Conservation (phyloP, 2,888 invertebrate genomes). For the Platycnemis pennipes region DNA sequence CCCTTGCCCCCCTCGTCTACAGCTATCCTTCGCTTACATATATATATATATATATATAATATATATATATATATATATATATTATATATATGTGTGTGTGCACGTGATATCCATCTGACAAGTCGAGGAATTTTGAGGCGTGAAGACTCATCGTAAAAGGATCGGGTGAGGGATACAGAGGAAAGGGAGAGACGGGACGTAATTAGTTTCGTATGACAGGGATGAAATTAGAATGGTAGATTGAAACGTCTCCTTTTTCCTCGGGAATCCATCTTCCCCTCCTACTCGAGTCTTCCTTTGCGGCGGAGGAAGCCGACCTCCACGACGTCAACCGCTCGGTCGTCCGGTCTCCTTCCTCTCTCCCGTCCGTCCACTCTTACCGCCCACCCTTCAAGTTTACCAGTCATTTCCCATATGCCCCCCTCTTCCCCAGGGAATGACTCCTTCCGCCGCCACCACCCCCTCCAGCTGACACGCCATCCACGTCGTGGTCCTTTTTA, state of each 20-base stretch:
- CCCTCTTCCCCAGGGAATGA: neutral
- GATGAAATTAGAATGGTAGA: slow-evolving; percentile 63
- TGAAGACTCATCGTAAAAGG: slow-evolving; percentile 14
- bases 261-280: neutral
- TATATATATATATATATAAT: no score
- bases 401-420: neutral
- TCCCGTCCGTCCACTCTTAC: neutral
- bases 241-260: slow-evolving; percentile 57
- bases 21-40: no score
- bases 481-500: neutral
- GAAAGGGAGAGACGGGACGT: slow-evolving; percentile 39
- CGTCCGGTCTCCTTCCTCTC: neutral
- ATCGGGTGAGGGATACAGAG: neutral
- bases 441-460: neutral
- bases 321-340: neutral
- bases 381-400: neutral
- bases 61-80: no score
- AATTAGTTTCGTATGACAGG: slow-evolving; percentile 65
- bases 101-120: neutral
- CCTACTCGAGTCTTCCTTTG: neutral
- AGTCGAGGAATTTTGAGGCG: slow-evolving; percentile 62
- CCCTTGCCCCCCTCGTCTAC: neutral
- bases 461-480: neutral
- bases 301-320: neutral
- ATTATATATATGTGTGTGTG: neutral